Percentiles rank a stretch among this genome's conserved stretches.
phyloP scores from a whole-genome alignment of 2,888 invertebrate species.

The Luperina nickerlii region DNA sequence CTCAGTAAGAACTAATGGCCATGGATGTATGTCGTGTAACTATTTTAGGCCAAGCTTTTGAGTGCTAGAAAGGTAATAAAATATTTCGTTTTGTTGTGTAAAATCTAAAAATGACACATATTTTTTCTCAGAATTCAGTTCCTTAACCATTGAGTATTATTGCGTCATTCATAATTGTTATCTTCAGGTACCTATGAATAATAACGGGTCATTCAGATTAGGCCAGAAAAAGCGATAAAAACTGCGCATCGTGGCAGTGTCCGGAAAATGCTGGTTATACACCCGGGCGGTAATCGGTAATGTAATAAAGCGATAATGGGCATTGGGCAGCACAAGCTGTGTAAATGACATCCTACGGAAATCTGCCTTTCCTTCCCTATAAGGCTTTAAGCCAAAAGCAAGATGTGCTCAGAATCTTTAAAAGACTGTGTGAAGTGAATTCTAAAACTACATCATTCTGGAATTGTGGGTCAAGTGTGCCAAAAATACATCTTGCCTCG shows the following conservation, averaged over 20 bases:
- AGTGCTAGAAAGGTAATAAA: not conserved
- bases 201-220: constrained; percentile 45
- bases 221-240: constrained; percentile 38
- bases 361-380: not conserved
- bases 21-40: not conserved
- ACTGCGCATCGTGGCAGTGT: constrained; percentile 9
- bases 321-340: not conserved
- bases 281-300: not conserved
- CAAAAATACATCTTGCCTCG: constrained; percentile 34
- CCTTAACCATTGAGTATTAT: constrained; percentile 16
- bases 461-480: constrained; percentile 45
- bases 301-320: not conserved
- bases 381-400: not conserved
- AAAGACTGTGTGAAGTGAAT: constrained; percentile 4
- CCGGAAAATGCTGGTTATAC: constrained; percentile 35
- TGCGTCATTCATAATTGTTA: constrained; percentile 46
- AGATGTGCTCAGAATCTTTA: constrained; percentile 6
- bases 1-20: not conserved
- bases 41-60: not conserved
- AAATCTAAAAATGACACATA: not conserved
- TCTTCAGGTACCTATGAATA: constrained; percentile 39
- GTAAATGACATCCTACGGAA: not conserved
- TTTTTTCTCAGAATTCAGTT: constrained; percentile 32
- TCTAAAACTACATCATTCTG: constrained; percentile 21
- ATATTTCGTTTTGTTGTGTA: constrained; percentile 6